A percentile compares a stretch with the other conserved stretches of the same genome.
Evolutionary conservation across 2,113 vertebrate species (phyloP).

Genomic region (Menidia beryllina): DNA sequence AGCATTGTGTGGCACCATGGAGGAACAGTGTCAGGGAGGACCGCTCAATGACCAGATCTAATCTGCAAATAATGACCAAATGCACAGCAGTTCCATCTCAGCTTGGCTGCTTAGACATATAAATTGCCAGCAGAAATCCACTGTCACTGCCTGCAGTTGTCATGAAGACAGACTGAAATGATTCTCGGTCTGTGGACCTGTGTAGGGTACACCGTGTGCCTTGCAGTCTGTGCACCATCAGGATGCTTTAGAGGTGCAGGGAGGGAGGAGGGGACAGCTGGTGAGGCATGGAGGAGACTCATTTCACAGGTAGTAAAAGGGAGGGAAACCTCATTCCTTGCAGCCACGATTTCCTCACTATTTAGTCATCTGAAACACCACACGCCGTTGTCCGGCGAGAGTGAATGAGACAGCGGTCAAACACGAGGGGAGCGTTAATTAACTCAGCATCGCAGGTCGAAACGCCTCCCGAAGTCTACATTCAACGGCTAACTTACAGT

Average conservation of each 20-base stretch:
- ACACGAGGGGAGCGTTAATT: no score
- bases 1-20: no score
- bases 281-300: constrained; percentile 24
- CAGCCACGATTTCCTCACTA: constrained; percentile 36
- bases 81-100: background rate
- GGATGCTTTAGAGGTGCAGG: constrained; percentile 12
- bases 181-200: constrained; percentile 15
- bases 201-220: constrained; percentile 45
- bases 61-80: background rate
- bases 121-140: constrained; percentile 7
- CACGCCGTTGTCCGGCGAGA: constrained; percentile 5
- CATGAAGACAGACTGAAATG: background rate
- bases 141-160: background rate
- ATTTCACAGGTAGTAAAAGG: constrained; percentile 25
- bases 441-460: no score
- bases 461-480: background rate
- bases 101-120: background rate
- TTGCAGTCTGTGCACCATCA: constrained; percentile 13
- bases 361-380: constrained; percentile 45
- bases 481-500: constrained; percentile 62
- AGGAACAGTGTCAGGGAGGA: background rate
- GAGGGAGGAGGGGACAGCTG: constrained; percentile 13
- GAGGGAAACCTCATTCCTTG: constrained; percentile 41
- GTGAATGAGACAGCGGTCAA: background rate
- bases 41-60: constrained; percentile 1